These are phyloP conservation scores for Lethenteron camtschaticum DNA, from an alignment of 2,113 vertebrate species.

Conservation along the genomic window DNA sequence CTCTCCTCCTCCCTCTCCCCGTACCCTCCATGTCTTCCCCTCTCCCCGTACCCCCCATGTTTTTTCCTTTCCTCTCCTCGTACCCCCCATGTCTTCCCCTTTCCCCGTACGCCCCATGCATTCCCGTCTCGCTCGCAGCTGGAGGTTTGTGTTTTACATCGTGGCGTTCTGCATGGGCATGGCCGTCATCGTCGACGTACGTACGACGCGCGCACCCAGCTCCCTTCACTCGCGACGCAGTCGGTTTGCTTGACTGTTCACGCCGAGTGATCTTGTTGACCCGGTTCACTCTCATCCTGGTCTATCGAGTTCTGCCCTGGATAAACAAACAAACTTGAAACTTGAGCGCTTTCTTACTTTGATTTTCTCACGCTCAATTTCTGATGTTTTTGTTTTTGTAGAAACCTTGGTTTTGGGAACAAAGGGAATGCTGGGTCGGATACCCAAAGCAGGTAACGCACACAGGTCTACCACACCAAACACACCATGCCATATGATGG, in stretches of 20 bases:
- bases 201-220: conserved; percentile 16
- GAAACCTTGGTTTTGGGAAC: conserved; percentile 87
- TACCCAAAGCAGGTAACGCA: conserved; percentile 55
- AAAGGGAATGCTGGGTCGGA: conserved; percentile 61
- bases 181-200: conserved; percentile 62
- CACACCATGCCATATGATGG: too few species aligned
- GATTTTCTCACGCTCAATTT: not conserved
- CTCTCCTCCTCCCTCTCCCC: too few species aligned
- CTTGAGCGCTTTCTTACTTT: too few species aligned
- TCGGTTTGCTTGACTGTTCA: not conserved
- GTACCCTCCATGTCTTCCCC: too few species aligned
- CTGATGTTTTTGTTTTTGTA: conserved; percentile 19
- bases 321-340: too few species aligned
- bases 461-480: too few species aligned
- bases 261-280: too few species aligned
- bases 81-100: too few species aligned
- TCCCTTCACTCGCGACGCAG: not conserved
- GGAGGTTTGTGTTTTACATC: conserved; percentile 92
- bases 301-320: too few species aligned
- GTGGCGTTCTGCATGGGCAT: conserved; percentile 73
- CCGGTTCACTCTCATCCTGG: not conserved
- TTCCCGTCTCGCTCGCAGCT: conserved; percentile 33
- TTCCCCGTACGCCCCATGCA: conserved; percentile 18
- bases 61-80: too few species aligned
- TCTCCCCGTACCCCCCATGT: too few species aligned